Conservation (phyloP, 2,888 invertebrate species). For the Euspilapteryx auroguttella region DNA sequence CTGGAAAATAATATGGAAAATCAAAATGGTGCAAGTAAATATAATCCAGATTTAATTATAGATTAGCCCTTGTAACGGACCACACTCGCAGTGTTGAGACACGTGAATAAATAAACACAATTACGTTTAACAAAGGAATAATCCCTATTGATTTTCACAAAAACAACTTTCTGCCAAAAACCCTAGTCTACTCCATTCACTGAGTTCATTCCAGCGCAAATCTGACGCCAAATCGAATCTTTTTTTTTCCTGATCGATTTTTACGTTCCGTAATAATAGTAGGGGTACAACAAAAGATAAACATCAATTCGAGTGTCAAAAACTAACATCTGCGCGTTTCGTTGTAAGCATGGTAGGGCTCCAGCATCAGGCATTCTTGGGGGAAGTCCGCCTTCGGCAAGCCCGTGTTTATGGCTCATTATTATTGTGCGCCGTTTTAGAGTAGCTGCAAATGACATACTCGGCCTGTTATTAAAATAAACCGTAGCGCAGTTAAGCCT, state of each 20-base stretch:
- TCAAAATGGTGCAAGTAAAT: too few relatives aligned
- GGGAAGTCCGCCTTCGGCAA: constrained; percentile 29
- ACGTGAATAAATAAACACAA: constrained; percentile 61
- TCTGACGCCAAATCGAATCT: constrained; percentile 32
- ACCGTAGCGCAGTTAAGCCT: constrained; percentile 29
- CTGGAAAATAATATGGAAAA: too few relatives aligned
- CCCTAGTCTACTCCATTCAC: constrained; percentile 26
- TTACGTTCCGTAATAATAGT: constrained; percentile 39
- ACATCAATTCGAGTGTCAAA: constrained; percentile 61
- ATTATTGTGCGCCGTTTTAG: constrained; percentile 50
- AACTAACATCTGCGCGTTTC: constrained; percentile 58
- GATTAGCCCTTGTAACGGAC: constrained; percentile 50
- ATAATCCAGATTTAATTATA: constrained; percentile 59
- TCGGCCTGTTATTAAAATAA: constrained; percentile 52
- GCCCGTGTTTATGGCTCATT: constrained; percentile 56
- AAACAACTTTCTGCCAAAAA: constrained; percentile 26
- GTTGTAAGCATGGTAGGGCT: constrained; percentile 47
- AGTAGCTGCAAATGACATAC: constrained; percentile 55
- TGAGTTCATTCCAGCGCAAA: constrained; percentile 34
- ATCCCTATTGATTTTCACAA: constrained; percentile 48
- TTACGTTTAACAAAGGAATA: constrained; percentile 47
- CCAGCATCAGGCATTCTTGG: constrained; percentile 37
- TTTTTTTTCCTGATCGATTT: constrained; percentile 10
- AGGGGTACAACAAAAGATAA: constrained; percentile 40
- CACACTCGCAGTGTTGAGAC: constrained; percentile 46